Evolutionary conservation across 2,888 invertebrate genomes (phyloP), one percentile per base, ranked within the genome.

Genomic region (Sarcophaga carnaria): DNA sequence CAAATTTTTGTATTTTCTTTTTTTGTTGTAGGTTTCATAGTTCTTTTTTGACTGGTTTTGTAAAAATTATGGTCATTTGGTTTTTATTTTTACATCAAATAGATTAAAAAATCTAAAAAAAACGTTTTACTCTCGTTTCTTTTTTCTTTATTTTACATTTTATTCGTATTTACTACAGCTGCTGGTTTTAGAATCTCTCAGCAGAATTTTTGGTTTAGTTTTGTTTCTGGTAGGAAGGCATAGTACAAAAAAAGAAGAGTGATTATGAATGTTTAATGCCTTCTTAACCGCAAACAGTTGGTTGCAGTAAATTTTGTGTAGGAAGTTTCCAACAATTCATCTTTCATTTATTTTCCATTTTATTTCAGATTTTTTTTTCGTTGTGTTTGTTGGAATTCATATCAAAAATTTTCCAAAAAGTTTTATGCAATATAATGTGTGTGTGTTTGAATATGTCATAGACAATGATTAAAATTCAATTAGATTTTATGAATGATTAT

Each of bases 391-490:
- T 64, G 47, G 45, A 49, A 14, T 74, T 47, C 6, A 62, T 4
- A 62, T 8, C 10, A 54, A 27, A 25, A 64, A 66, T 4, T 75
- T 27, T 4, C 1, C 17, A 49, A 70, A 69, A 17, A 20, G 47
- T 49, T 69, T 27, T 4, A 8, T 45, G 1, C 2, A 59, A 62
- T 62, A 49, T n/a, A 70, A 37, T 64, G n/a, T 22, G 3, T 59
- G 10, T 14, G 20, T 76, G 22, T 63, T 10, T 71, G 5, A 22
- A 54, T 63, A 59, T 37, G 54, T 78, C 54, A 79, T 76, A 79
- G 81, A 79, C 78, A 79, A 70, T 87, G 87, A 81, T 84, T 87
- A 84, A 81, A 87, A 81, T 81, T 87, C 84, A 81, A 87, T 87
- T 87, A 87, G 59, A 84, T 79, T 79, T 80, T 80, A 76, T 76